Percentiles rank a stretch among this genome's conserved stretches.
These are phyloP conservation scores for Ptyas mucosa DNA, from an alignment of 2,113 vertebrate genomes.

Conservation along the genomic window DNA sequence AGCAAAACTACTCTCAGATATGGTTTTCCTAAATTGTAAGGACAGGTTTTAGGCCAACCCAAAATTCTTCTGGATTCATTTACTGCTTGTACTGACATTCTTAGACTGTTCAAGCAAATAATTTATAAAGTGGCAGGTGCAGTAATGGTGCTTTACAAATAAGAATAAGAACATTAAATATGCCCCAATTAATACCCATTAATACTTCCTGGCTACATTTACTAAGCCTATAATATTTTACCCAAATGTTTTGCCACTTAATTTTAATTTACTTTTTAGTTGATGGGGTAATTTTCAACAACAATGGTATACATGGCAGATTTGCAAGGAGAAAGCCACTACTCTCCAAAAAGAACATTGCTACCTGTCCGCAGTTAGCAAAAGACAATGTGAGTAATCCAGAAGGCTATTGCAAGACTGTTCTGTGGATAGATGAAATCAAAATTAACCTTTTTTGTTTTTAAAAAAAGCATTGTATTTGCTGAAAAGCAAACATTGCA, in stretches of 20 bases:
- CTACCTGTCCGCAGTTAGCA: not conserved
- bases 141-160: not conserved
- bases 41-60: not conserved
- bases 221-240: not conserved
- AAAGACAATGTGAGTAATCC: not conserved
- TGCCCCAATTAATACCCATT: not conserved
- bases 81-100: not conserved
- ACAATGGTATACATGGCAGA: not conserved
- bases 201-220: not conserved
- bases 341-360: not conserved
- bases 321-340: not conserved
- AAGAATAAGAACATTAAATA: not conserved
- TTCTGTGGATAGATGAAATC: not conserved
- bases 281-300: not conserved
- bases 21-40: not conserved
- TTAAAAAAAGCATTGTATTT: not conserved
- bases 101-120: not conserved
- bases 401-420: not conserved
- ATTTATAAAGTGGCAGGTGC: not conserved
- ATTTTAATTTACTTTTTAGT: not conserved
- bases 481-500: not conserved
- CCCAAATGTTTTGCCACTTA: not conserved
- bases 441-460: not conserved
- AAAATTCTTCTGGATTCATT: not conserved
- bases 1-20: not conserved